Evolutionary conservation across 1,140 invertebrate species (phyloP).

Genomic region (Drosophila persimilis): DNA sequence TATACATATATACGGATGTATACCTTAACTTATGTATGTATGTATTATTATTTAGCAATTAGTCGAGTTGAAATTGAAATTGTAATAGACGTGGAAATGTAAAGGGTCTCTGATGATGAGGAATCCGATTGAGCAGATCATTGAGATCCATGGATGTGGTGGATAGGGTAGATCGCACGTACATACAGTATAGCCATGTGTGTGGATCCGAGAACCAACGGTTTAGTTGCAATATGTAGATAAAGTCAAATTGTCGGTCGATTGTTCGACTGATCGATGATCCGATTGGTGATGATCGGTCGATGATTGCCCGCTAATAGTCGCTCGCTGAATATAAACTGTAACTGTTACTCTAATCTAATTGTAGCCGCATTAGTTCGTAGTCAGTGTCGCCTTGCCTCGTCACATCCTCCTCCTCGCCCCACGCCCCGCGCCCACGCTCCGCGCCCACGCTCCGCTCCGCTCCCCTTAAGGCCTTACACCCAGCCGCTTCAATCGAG

Average conservation of each 20-base stretch:
- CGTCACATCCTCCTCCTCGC: background rate
- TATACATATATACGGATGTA: slow-evolving; percentile 22
- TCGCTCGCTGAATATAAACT: no score
- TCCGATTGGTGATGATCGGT: no score
- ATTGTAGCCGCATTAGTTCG: slow-evolving; percentile 30
- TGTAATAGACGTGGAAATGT: background rate
- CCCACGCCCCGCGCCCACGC: no score
- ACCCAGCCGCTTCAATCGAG: slow-evolving; percentile 10
- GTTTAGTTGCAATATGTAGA: slow-evolving; percentile 77
- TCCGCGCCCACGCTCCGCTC: background rate
- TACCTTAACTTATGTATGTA: slow-evolving; percentile 44
- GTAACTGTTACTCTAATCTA: slow-evolving; percentile 2
- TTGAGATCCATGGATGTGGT: slow-evolving; percentile 1
- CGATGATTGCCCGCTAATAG: no score
- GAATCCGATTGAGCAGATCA: slow-evolving; percentile 10
- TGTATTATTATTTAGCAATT: slow-evolving; percentile 56
- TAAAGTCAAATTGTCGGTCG: slow-evolving; percentile 46
- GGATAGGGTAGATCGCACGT: slow-evolving; percentile 5
- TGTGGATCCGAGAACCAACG: slow-evolving; percentile 39
- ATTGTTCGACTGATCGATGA: background rate
- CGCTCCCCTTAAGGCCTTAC: background rate
- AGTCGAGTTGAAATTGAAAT: slow-evolving; percentile 11
- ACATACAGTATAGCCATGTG: slow-evolving; percentile 2
- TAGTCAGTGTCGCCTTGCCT: slow-evolving; percentile 44
- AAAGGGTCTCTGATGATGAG: slow-evolving; percentile 2